Evolutionary conservation across 2,113 vertebrate genomes (phyloP).

Genomic region (Rissa tridactyla): DNA sequence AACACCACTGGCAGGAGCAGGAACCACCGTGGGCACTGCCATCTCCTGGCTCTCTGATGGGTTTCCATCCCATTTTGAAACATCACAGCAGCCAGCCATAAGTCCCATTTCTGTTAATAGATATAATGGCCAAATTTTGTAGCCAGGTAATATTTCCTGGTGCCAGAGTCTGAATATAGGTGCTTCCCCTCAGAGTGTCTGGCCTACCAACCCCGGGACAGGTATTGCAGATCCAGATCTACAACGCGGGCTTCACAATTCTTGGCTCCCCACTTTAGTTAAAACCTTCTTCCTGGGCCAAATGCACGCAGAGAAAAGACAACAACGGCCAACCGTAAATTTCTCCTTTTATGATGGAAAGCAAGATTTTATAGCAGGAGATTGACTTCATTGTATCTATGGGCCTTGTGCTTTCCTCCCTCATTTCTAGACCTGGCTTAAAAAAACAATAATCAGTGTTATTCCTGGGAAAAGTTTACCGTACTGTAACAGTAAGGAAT

Average conservation of each 20-base stretch:
- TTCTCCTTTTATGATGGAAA: neutral
- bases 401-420: neutral
- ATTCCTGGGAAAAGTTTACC: neutral
- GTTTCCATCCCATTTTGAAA: neutral
- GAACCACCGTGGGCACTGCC: accelerated
- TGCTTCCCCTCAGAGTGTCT: neutral
- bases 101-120: neutral
- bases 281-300: neutral
- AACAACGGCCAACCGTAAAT: neutral
- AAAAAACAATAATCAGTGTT: neutral
- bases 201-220: neutral
- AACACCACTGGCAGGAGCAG: neutral
- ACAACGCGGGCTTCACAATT: neutral
- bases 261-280: neutral
- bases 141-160: neutral
- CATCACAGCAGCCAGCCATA: neutral
- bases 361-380: neutral
- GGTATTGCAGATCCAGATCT: neutral
- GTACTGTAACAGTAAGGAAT: neutral
- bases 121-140: neutral
- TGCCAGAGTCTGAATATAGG: neutral
- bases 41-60: neutral
- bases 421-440: neutral
- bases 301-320: neutral
- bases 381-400: neutral